Base-by-base conservation (phyloP, 2,113 vertebrate genomes). In the Xiphias gladius region DNA sequence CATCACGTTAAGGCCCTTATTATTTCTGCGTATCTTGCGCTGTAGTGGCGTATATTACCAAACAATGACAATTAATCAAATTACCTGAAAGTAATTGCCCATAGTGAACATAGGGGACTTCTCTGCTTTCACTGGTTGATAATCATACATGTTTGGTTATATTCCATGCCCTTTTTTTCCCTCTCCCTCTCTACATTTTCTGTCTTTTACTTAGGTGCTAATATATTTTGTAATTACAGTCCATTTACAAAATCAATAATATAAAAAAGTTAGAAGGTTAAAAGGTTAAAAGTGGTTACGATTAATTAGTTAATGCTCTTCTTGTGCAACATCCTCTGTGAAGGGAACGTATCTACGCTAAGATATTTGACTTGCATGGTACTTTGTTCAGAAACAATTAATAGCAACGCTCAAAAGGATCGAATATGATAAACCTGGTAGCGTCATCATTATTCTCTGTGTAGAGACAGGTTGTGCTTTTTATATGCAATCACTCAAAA, bases 381-480 rank as follows among this genome's bases (percentile, higher is more conserved):
- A 30, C 43, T 63, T 67, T 69, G 26, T 63, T 86, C 12, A 68
- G 16, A 74, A 69, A 68, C 1, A 77, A 65, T 69, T 24, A 76
- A 69, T 58, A 75, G 74, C 77, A 81, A 70, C 74, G 76, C 24
- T 85, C 67, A 69, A 61, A 81, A 63, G 20, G 13, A 73, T 77
- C 77, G 66, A 66, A 73, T 35, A 39, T 62, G 43, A 66, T 59
- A 72, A 65, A 57, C 62, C 80, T 76, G 66, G 35, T 62, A 63
- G 12, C 48, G 71, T 79, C 28, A 72, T 59, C 22, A 62, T 58
- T 58, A 64, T 57, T 37, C 48, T 81, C 73, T 35, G 20, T 80
- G 50, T 72, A 55, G 43, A 71, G 67, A 86, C 48, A 72, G 5
- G 12, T 80, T 77, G 86, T 92, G 84, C 90, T 89, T 88, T 82